phyloP scores from a whole-genome alignment of 2,888 invertebrate genomes.

The Drosophila hawaiiensis region DNA sequence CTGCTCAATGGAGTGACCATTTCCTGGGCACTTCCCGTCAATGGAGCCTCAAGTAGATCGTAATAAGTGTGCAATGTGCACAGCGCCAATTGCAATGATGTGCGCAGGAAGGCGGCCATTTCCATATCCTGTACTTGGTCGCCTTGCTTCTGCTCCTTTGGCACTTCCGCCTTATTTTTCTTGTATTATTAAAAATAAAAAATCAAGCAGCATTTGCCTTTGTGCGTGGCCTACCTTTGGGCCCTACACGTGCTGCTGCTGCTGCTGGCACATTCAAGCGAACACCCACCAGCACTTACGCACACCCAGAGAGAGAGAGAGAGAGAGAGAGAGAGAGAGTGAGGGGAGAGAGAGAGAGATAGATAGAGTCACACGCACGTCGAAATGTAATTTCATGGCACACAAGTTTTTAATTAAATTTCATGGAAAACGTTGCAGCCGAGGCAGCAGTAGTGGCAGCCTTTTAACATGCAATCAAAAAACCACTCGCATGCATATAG shows the following conservation, averaged over 20 bases:
- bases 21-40: constrained; percentile 18
- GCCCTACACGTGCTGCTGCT: constrained; percentile 43
- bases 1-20: constrained; percentile 26
- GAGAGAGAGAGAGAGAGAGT: neutral
- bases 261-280: constrained; percentile 36
- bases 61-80: constrained; percentile 41
- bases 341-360: neutral
- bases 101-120: constrained; percentile 57
- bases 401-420: constrained; percentile 81
- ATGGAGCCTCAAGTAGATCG: constrained; percentile 35
- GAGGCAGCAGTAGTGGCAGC: constrained; percentile 52
- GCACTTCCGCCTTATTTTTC: constrained; percentile 15
- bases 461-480: constrained; percentile 80
- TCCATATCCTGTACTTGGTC: constrained; percentile 50
- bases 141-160: neutral
- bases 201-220: constrained; percentile 60
- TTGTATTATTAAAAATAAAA: constrained; percentile 39
- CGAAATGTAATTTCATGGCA: constrained; percentile 81
- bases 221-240: constrained; percentile 64
- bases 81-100: constrained; percentile 47
- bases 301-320: constrained; percentile 14
- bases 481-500: constrained; percentile 78
- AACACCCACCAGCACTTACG: too few species aligned
- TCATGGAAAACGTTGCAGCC: constrained; percentile 71
- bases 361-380: constrained; percentile 57